phyloP scores from a whole-genome alignment of 2,888 invertebrate genomes.

The Eristalinus sepulchralis region DNA sequence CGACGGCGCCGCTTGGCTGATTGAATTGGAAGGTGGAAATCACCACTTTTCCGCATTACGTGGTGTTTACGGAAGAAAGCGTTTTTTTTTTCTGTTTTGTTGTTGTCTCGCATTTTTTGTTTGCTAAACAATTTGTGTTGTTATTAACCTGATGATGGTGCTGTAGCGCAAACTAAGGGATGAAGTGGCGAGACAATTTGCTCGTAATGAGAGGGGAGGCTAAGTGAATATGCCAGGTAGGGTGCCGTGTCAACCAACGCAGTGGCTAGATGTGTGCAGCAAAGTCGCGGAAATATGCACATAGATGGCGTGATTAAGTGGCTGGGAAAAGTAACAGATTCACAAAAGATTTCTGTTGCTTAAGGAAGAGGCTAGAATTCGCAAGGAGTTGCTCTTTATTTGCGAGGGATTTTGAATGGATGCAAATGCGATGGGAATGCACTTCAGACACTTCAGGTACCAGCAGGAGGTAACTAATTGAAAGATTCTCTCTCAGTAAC shows the following conservation, averaged over 20 bases:
- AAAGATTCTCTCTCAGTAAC: background rate
- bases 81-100: background rate
- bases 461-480: background rate
- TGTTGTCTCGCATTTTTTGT: slow-evolving; percentile 38
- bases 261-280: background rate
- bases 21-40: slow-evolving; percentile 26
- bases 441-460: background rate
- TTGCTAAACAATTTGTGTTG: slow-evolving; percentile 68
- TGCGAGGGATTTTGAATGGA: slow-evolving; percentile 1
- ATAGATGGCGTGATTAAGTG: slow-evolving; percentile 60
- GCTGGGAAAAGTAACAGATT: slow-evolving; percentile 56
- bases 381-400: background rate
- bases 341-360: slow-evolving; percentile 13
- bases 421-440: background rate
- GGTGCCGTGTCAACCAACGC: background rate
- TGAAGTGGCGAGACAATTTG: slow-evolving; percentile 58
- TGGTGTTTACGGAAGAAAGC: slow-evolving; percentile 49
- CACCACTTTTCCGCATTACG: slow-evolving; percentile 62
- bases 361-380: slow-evolving; percentile 4
- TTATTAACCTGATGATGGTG: slow-evolving; percentile 53
- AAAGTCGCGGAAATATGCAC: background rate
- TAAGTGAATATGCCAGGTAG: background rate
- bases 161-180: slow-evolving; percentile 1
- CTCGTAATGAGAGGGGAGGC: slow-evolving; percentile 60
- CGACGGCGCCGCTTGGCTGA: background rate